These are phyloP conservation scores for Aselliscus stoliczkanus DNA, from an alignment of 2,797 vertebrate species.

Conservation along the genomic window DNA sequence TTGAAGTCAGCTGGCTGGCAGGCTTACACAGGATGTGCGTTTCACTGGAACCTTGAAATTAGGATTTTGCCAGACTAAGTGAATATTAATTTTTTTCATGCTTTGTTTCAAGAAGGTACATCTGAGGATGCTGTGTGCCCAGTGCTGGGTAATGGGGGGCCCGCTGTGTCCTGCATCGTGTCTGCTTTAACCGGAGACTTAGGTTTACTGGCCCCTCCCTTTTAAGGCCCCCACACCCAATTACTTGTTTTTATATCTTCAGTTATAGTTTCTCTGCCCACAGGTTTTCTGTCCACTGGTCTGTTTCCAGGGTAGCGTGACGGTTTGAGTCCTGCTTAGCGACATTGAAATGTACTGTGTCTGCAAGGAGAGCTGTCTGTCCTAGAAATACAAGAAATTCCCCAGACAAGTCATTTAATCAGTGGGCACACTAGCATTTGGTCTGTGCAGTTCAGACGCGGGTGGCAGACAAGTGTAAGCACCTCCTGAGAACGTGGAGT, in stretches of 20 bases:
- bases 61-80: neutral
- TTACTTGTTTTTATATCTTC: neutral
- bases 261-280: neutral
- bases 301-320: neutral
- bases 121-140: no score
- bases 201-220: neutral
- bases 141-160: rapidly evolving
- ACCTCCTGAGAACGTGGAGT: no score
- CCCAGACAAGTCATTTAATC: rapidly evolving
- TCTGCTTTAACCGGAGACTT: rapidly evolving
- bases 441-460: rapidly evolving
- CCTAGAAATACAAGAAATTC: neutral
- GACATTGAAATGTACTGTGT: rapidly evolving
- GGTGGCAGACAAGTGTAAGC: neutral
- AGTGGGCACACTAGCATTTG: neutral
- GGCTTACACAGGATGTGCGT: neutral
- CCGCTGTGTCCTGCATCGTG: rapidly evolving
- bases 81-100: rapidly evolving
- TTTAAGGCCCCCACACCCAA: rapidly evolving
- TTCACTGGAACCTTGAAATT: rapidly evolving
- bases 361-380: neutral
- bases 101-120: rapidly evolving
- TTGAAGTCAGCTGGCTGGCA: neutral
- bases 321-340: neutral
- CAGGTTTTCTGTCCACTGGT: neutral